Evolutionary conservation across 1,140 invertebrate species (phyloP), one percentile per base, ranked within the genome.

Genomic region (Adelges cooleyi): DNA sequence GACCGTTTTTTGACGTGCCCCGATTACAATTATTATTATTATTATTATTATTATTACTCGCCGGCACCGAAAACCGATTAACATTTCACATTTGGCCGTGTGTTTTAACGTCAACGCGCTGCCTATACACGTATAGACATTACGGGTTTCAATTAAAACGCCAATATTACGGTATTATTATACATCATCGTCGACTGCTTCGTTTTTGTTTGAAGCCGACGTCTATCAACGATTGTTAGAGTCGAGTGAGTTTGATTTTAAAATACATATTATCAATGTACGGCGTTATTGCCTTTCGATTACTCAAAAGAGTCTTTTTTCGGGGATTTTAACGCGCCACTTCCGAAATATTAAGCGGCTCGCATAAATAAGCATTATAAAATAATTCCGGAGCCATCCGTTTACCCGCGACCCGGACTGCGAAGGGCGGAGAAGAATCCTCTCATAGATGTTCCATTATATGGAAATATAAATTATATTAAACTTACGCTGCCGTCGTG

Each of bases 331-430:
- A 62, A 62, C 22, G 42, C 42, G 56, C 56, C 23, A 33, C 42
- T 62, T 62, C 40, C 13, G 10, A 33, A 62, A 17, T 48, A 62
- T n/a, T n/a, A 29, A 48, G 56, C 56, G 56, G 23, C 25, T 62
- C 56, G 42, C 56, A 62, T 62, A 62, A 62, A 62, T 62, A 62
- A 62, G 56, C 56, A 62, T 62, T 62, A 62, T 62, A 62, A 62
- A 62, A 62, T 62, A 62, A 62, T 62, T 62, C 56, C 13, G 13
- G 18, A 17, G 25, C 42, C 42, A 29, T 46, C 42, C 42, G 27
- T 46, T 29, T 27, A 11, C 2, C 33, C 33, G 3, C 40, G 3
- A n/a, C 22, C 23, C 6, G 40, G 3, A 48, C 44, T n/a, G 27
- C 25, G 49, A 13, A 27, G 54, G 22, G 2, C 17, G 40, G 22